Evolutionary conservation across 2,113 vertebrate species (phyloP), one percentile per base, ranked within the genome.

Genomic region (Cepphus grylle): DNA sequence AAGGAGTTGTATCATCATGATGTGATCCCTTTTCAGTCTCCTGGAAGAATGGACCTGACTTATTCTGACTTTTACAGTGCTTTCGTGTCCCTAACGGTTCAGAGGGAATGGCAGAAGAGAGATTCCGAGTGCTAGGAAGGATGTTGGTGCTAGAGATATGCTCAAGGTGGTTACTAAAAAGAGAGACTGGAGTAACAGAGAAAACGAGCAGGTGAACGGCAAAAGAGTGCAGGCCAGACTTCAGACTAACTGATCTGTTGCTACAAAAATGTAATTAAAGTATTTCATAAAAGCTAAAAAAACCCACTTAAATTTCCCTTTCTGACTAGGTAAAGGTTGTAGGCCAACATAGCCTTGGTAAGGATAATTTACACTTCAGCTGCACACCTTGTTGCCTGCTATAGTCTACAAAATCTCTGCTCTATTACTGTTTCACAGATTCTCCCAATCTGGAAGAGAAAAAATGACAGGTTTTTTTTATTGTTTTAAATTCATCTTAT

Each of bases 401-500:
- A 6, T 3, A 55, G 63, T 62, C 76, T 45, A 32, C 74, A 47
- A 16, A 88, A 59, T 45, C 53, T 91, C 86, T 58, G 61, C 81
- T 88, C 83, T 86, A 3, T 79, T 92, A 50, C 93, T 93, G 69
- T 59, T 93, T 76, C 84, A 22, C 32, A 25, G 52, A 27, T 47
- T 43, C 77, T 96, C 94, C 82, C 59, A 38, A 0, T 62, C 52
- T 25, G 34, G 63, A 67, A 70, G 30, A 86, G 47, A 62, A 90
- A 81, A 94, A 95, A 5, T 71, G 84, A 53, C 86, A 96, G 82
- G 15, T 55, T 80, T 90, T 93, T 70, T 76, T 85, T 19, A 62
- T 69, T 81, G 56, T 82, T 95, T 96, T 88, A 89, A 96, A 96
- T 96, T 88, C 58, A 79, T 72, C 55, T 49, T 67, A 47, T 91